phyloP scores from a whole-genome alignment of 2,888 invertebrate species.

The Nesidiocoris tenuis region DNA sequence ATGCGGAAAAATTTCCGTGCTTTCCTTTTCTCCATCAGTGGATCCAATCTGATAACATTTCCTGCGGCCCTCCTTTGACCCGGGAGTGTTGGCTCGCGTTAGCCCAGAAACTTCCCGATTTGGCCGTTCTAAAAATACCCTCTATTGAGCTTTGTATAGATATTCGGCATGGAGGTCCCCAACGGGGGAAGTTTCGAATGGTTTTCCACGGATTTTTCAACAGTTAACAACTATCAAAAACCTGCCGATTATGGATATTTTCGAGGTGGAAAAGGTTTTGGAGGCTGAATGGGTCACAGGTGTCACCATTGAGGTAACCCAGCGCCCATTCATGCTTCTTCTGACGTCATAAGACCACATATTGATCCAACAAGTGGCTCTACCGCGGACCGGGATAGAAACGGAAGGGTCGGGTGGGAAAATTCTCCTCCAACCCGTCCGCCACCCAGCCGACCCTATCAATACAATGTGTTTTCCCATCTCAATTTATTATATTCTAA shows the following conservation, averaged over 20 bases:
- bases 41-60: too few species aligned
- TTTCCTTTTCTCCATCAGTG: too few species aligned
- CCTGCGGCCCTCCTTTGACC: too few species aligned
- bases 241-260: neutral
- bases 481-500: neutral
- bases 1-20: too few species aligned
- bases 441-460: neutral
- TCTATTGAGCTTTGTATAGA: too few species aligned
- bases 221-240: too few species aligned
- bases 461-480: neutral
- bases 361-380: slow-evolving; percentile 43
- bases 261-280: neutral
- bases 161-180: too few species aligned
- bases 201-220: too few species aligned
- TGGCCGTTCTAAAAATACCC: too few species aligned
- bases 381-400: neutral
- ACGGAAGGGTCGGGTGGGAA: neutral
- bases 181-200: too few species aligned
- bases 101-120: too few species aligned
- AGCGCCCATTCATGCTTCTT: slow-evolving; percentile 35
- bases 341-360: slow-evolving; percentile 38
- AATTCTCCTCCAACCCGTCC: neutral
- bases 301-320: slow-evolving; percentile 41
- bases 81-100: too few species aligned
- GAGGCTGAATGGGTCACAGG: slow-evolving; percentile 40